Percentiles rank a stretch among this genome's conserved stretches.
Conservation (phyloP, 2,888 invertebrate species). For the Neocrepidodera transversa region DNA sequence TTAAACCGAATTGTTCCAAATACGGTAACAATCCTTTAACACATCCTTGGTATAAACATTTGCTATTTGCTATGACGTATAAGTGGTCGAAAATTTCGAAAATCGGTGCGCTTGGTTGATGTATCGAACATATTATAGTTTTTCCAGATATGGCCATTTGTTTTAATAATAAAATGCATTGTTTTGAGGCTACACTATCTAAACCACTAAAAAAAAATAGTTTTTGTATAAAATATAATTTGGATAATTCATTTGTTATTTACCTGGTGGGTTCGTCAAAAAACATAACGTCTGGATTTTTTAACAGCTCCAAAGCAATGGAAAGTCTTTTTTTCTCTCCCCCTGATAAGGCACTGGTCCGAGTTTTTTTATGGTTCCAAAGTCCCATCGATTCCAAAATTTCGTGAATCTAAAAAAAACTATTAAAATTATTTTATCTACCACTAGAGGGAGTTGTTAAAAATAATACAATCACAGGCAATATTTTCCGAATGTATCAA, state of each 20-base stretch:
- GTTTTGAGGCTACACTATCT: constrained; percentile 83
- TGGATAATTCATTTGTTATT: neutral
- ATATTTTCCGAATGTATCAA: too few species aligned
- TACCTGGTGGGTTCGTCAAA: constrained; percentile 86
- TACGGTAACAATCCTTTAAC: constrained; percentile 79
- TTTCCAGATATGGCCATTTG: constrained; percentile 82
- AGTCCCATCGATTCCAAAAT: constrained; percentile 81
- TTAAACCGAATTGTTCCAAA: constrained; percentile 71
- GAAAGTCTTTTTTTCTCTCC: constrained; percentile 90
- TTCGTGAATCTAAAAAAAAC: constrained; percentile 73
- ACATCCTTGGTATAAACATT: constrained; percentile 82
- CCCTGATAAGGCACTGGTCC: constrained; percentile 79
- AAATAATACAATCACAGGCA: too few species aligned
- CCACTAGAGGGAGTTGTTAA: too few species aligned
- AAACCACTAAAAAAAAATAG: constrained; percentile 68
- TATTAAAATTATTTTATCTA: neutral
- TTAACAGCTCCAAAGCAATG: constrained; percentile 88
- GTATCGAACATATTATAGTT: constrained; percentile 88
- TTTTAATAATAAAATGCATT: constrained; percentile 81
- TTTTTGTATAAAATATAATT: constrained; percentile 6
- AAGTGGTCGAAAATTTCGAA: constrained; percentile 90
- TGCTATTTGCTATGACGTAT: constrained; percentile 82
- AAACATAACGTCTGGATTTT: constrained; percentile 91
- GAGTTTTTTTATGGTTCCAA: constrained; percentile 69
- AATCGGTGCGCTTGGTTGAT: constrained; percentile 87